phyloP scores from a whole-genome alignment of 2,797 vertebrate species.

The Rhinogobio ventralis region DNA sequence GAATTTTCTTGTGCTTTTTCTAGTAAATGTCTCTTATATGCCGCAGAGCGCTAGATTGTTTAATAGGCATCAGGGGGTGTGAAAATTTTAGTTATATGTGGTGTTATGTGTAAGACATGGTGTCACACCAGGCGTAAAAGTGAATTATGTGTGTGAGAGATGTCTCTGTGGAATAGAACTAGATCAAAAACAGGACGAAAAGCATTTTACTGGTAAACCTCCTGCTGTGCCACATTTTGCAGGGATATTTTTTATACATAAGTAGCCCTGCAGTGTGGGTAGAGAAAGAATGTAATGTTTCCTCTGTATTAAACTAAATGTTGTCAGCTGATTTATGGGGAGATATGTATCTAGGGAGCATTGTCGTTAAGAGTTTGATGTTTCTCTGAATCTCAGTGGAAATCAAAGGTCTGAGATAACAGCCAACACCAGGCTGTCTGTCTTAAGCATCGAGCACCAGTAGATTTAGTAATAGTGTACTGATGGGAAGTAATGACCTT shows the following conservation, averaged over 20 bases:
- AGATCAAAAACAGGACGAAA: slow-evolving; percentile 12
- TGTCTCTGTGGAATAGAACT: slow-evolving; percentile 3
- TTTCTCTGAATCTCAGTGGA: slow-evolving; percentile 30
- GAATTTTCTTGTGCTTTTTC: slow-evolving; percentile 21
- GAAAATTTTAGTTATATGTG: not conserved
- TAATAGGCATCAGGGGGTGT: not conserved
- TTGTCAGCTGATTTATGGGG: slow-evolving; percentile 33
- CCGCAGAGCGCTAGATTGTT: not conserved
- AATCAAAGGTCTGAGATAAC: slow-evolving; percentile 21
- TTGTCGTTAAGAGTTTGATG: slow-evolving; percentile 20
- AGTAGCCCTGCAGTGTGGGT: not conserved
- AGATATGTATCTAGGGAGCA: slow-evolving; percentile 17
- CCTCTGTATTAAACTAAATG: slow-evolving; percentile 16
- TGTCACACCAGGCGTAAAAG: slow-evolving; percentile 11
- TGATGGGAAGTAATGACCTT: slow-evolving; percentile 11
- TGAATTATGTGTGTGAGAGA: not conserved
- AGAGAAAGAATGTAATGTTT: not conserved
- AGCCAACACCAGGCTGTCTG: slow-evolving; percentile 6
- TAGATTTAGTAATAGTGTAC: not conserved
- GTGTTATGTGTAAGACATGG: slow-evolving; percentile 2
- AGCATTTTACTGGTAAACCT: not conserved
- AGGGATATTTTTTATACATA: not conserved
- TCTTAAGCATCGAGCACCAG: not conserved
- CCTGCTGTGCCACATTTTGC: slow-evolving; percentile 11
- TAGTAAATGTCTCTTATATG: slow-evolving; percentile 18